Evolutionary conservation across 2,113 vertebrate species (phyloP), one percentile per base, ranked within the genome.

Genomic region (Seriola dumerili): DNA sequence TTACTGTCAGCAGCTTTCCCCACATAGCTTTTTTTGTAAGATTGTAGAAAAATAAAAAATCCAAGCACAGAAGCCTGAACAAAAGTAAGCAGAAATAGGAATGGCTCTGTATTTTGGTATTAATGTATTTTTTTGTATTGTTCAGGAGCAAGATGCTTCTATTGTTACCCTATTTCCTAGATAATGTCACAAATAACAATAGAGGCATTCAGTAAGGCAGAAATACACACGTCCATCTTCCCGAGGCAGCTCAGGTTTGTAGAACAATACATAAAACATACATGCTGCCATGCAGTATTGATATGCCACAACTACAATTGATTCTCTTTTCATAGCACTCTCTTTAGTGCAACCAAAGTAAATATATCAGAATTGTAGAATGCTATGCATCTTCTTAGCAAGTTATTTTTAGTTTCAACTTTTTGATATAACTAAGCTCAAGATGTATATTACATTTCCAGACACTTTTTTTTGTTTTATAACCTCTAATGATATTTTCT

Each of bases 191-290:
- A 64, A 50, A 50, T 50, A 59, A 65, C 32, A 76, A 29, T 0
- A 70, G 19, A 64, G 32, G 17, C 8, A 58, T 42, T 57, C 48
- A 42, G 25, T 25, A 8, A 63, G 17, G 23, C 38, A 66, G 23
- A 44, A 36, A 36, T n/a, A 48, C 34, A 23, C 54, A 72, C 19
- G 54, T 61, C 29, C 21, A 59, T 76, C 50, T 76, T 46, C 38
- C 19, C 19, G 21, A 9, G 48, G 64, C 25, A 77, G 66, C 34
- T 63, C 3, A 17, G 38, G 72, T 63, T 50, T 12, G 13, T 55
- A 50, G 73, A 29, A 69, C 7, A 58, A 44, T 19, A n/a, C 62
- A 71, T 76, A 38, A 69, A 64, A 68, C 44, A 84, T 63, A 44
- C 19, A 64, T 42, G n/a, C 19, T 29, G n/a, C 9, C 0, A 50